Conservation (phyloP, 2,113 vertebrate species). For the Clarias batrachus region DNA sequence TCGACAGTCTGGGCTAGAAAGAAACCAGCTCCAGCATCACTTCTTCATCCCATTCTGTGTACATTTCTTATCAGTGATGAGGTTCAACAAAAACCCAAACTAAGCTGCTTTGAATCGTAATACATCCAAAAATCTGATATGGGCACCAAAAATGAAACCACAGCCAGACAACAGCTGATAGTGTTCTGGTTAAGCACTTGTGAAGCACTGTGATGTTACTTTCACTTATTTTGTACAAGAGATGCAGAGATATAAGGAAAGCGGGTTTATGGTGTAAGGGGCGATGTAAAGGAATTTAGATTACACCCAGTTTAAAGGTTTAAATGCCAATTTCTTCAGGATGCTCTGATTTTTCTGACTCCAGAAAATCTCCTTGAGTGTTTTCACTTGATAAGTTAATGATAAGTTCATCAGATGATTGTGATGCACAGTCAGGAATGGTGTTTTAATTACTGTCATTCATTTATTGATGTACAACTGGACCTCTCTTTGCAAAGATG, state of each 20-base stretch:
- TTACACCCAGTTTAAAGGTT: slow-evolving; percentile 11
- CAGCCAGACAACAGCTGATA: neutral
- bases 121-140: neutral
- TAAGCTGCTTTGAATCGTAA: neutral
- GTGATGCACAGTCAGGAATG: neutral
- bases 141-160: neutral
- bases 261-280: neutral
- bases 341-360: neutral
- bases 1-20: neutral
- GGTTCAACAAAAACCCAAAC: neutral
- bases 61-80: neutral
- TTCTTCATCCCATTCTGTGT: neutral
- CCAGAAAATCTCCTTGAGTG: slow-evolving; percentile 5
- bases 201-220: neutral
- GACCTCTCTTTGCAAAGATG: neutral
- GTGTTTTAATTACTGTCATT: too few relatives aligned
- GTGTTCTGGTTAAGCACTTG: neutral
- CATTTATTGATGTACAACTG: neutral
- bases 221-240: neutral
- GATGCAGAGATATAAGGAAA: neutral
- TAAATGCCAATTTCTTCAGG: slow-evolving; percentile 25
- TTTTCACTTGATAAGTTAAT: neutral
- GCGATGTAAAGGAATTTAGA: slow-evolving; percentile 36
- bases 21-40: neutral
- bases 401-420: neutral